Evolutionary conservation across 1,140 invertebrate species (phyloP).

Genomic region (Caenorhabditis inopinata): DNA sequence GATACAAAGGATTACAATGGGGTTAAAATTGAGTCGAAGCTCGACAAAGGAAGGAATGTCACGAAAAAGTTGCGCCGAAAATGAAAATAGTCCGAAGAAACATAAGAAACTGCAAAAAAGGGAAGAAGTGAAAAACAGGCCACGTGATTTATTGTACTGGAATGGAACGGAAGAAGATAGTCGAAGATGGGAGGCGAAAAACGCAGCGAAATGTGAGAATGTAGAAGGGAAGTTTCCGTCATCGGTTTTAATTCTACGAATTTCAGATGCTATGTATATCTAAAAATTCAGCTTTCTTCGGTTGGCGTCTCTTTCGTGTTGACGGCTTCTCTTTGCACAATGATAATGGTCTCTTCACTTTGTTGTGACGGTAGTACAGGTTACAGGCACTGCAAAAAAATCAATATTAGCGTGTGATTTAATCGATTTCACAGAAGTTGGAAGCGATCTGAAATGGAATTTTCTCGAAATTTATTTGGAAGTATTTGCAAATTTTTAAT

Average conservation of each 20-base stretch:
- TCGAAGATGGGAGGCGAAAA: neutral
- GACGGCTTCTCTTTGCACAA: neutral
- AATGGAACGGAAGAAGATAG: neutral
- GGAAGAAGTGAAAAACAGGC: neutral
- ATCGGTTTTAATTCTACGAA: no score
- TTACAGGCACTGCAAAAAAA: neutral
- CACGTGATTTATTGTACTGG: slow-evolving; percentile 15
- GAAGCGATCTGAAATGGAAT: no score
- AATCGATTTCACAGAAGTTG: no score
- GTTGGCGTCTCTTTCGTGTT: neutral
- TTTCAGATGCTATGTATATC: no score
- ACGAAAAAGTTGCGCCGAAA: neutral
- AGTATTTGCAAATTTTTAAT: no score
- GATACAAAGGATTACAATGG: slow-evolving; percentile 34
- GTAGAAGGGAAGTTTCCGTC: no score
- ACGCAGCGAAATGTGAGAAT: neutral
- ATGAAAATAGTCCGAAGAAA: neutral
- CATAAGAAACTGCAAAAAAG: neutral
- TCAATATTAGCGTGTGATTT: neutral
- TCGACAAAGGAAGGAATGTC: neutral
- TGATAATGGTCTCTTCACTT: neutral
- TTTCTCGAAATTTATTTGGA: no score
- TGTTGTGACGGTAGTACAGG: slow-evolving; percentile 9
- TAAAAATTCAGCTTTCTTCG: neutral
- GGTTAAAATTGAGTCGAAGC: slow-evolving; percentile 27